Evolutionary conservation across 2,888 invertebrate genomes (phyloP).

Genomic region (Dorcus hopei): DNA sequence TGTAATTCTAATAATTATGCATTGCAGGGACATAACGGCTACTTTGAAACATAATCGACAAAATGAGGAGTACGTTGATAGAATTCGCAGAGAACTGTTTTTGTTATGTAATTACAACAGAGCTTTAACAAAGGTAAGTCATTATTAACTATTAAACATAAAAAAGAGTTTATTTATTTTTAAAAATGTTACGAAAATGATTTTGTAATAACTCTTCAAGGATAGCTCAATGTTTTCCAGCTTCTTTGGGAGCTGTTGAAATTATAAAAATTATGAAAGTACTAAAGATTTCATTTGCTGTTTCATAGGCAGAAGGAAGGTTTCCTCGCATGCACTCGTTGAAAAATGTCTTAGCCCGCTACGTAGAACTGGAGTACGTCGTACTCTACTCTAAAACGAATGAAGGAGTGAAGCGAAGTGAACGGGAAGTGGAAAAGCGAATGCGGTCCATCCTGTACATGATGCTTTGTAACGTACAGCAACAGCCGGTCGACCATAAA

Average conservation of each 20-base stretch:
- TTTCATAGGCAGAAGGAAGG: constrained; percentile 14
- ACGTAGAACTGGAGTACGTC: constrained; percentile 34
- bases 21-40: constrained; percentile 27
- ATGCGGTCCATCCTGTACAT: constrained; percentile 17
- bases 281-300: background rate
- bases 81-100: constrained; percentile 22
- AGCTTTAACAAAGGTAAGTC: constrained; percentile 21
- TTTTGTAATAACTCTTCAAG: too few species aligned
- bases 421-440: constrained; percentile 24
- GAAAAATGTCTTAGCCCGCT: constrained; percentile 28
- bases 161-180: too few species aligned
- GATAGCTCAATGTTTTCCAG: too few species aligned
- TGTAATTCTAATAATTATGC: background rate
- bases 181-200: too few species aligned
- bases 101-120: constrained; percentile 23
- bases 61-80: constrained; percentile 21
- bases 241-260: too few species aligned
- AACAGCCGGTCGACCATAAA: background rate
- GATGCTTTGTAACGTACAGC: constrained; percentile 6
- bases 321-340: constrained; percentile 23
- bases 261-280: too few species aligned
- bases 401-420: constrained; percentile 11
- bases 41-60: constrained; percentile 18
- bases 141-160: background rate
- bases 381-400: constrained; percentile 27